Conservation (phyloP, 2,888 invertebrate species). For the Aspidapion aeneum region DNA sequence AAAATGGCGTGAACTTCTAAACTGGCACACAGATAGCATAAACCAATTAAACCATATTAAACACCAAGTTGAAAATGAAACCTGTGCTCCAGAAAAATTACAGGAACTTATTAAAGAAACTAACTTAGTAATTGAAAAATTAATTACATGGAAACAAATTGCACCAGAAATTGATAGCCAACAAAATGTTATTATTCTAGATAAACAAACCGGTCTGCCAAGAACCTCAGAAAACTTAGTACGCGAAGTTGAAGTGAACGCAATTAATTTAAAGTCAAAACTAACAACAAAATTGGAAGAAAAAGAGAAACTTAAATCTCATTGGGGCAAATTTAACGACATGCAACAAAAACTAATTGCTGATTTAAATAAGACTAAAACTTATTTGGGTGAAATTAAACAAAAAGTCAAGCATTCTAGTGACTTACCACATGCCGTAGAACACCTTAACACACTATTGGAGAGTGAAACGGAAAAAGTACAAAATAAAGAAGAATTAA, state of each 20-base stretch:
- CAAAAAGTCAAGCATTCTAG: conserved; percentile 50
- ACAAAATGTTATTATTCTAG: conserved; percentile 64
- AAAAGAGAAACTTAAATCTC: conserved; percentile 66
- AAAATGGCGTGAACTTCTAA: conserved; percentile 79
- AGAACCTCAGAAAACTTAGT: conserved; percentile 70
- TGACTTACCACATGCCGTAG: conserved; percentile 50
- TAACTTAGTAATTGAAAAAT: conserved; percentile 61
- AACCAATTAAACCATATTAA: conserved; percentile 77
- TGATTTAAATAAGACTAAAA: conserved; percentile 59
- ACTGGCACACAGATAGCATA: conserved; percentile 76
- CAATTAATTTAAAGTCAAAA: conserved; percentile 63
- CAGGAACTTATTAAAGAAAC: conserved; percentile 67
- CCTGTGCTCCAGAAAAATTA: conserved; percentile 67
- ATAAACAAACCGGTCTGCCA: conserved; percentile 66
- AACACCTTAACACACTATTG: conserved; percentile 52
- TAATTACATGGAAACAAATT: conserved; percentile 67
- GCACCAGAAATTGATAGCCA: conserved; percentile 66
- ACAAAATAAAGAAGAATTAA: conserved; percentile 65
- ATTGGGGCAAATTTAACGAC: conserved; percentile 73
- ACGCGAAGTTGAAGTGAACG: conserved; percentile 68
- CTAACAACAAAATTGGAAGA: conserved; percentile 64
- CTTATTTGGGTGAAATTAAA: conserved; percentile 55
- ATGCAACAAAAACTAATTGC: conserved; percentile 68
- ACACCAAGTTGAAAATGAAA: conserved; percentile 74
- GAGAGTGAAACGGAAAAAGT: conserved; percentile 57